Percentiles rank a stretch among this genome's conserved stretches.
Evolutionary conservation across 2,888 invertebrate genomes (phyloP).

Genomic region (Drosophila limbata): DNA sequence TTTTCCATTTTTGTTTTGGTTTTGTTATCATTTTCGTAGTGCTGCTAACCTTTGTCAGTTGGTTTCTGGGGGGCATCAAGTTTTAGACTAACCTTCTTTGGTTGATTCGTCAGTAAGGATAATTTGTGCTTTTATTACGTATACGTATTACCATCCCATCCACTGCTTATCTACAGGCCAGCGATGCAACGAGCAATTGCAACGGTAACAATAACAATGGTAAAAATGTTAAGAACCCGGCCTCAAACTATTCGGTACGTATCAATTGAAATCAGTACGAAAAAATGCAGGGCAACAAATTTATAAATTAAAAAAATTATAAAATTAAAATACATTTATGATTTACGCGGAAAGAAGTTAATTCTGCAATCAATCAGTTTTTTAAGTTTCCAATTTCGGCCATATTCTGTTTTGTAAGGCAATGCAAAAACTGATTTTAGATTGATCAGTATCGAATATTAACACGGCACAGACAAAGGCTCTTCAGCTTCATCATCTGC

Average conservation of each 20-base stretch:
- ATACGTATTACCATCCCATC: slow-evolving; percentile 82
- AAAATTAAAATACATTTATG: slow-evolving; percentile 23
- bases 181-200: slow-evolving; percentile 85
- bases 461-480: slow-evolving; percentile 37
- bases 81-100: slow-evolving; percentile 65
- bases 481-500: slow-evolving; percentile 23
- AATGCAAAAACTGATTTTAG: slow-evolving; percentile 84
- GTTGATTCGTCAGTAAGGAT: slow-evolving; percentile 56
- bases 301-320: slow-evolving; percentile 22
- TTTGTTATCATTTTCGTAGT: slow-evolving; percentile 17
- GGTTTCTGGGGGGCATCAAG: slow-evolving; percentile 1
- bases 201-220: slow-evolving; percentile 80
- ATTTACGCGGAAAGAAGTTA: background rate
- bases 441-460: slow-evolving; percentile 86
- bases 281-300: slow-evolving; percentile 52
- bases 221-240: slow-evolving; percentile 86
- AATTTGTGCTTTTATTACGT: slow-evolving; percentile 56
- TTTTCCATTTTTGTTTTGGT: slow-evolving; percentile 2
- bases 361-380: slow-evolving; percentile 20
- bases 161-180: slow-evolving; percentile 85
- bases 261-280: slow-evolving; percentile 86
- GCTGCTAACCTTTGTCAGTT: slow-evolving; percentile 25
- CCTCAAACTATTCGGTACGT: slow-evolving; percentile 86
- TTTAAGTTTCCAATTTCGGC: slow-evolving; percentile 58
- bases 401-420: slow-evolving; percentile 45